Percentiles rank a stretch among this genome's conserved stretches.
These are phyloP conservation scores for Sapayoa aenigma DNA, from an alignment of 2,113 vertebrate species.

Conservation along the genomic window DNA sequence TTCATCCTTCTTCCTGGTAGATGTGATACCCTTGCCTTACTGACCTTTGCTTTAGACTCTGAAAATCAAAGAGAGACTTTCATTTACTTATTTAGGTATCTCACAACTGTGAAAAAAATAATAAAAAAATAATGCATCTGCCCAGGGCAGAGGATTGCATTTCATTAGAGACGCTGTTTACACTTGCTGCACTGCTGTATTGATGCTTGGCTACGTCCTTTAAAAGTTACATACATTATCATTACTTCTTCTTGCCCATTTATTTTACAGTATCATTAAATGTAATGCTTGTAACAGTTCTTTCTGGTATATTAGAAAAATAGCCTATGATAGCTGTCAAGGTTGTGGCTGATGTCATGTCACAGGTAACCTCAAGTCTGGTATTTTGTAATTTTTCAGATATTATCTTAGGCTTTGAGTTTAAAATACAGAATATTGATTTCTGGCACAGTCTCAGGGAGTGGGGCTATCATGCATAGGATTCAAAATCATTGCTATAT, in stretches of 20 bases:
- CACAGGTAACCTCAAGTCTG: neutral
- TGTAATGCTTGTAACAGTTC: neutral
- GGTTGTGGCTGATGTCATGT: neutral
- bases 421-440: neutral
- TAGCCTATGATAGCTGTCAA: neutral
- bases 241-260: neutral
- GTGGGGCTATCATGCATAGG: neutral
- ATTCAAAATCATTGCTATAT: neutral
- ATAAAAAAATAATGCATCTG: neutral
- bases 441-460: neutral
- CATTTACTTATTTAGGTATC: neutral
- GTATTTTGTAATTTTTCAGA: neutral
- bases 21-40: neutral
- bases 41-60: neutral
- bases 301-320: neutral
- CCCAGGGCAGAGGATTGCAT: accelerated
- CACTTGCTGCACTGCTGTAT: neutral
- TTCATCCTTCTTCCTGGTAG: neutral
- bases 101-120: neutral
- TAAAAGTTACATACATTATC: neutral
- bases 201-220: neutral
- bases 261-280: neutral
- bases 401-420: neutral
- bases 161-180: neutral
- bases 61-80: neutral